Evolutionary conservation across 2,113 vertebrate genomes (phyloP).

Genomic region (Cryptomyrus ogoouensis): DNA sequence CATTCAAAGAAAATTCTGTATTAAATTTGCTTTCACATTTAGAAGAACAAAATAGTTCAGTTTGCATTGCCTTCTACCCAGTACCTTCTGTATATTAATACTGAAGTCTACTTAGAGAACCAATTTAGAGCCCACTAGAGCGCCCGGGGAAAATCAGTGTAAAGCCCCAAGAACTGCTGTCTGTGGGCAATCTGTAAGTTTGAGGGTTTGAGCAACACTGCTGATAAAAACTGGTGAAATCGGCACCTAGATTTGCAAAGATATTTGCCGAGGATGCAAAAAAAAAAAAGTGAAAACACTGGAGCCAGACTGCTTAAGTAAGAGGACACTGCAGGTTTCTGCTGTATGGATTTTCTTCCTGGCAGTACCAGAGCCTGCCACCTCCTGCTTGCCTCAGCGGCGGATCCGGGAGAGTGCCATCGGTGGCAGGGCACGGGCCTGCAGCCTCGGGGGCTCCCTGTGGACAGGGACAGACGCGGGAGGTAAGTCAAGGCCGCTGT

Average conservation of each 20-base stretch:
- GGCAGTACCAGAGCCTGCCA: neutral
- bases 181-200: neutral
- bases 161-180: neutral
- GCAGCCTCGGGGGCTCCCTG: conserved; percentile 37
- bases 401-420: neutral
- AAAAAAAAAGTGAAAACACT: neutral
- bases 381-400: neutral
- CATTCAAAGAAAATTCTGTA: neutral
- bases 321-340: neutral
- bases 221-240: neutral
- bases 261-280: neutral
- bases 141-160: neutral
- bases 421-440: neutral
- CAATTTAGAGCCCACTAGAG: neutral
- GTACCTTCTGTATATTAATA: neutral
- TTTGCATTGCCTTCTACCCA: neutral
- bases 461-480: conserved; percentile 61
- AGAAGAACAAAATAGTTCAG: neutral
- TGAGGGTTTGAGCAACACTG: neutral
- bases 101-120: neutral
- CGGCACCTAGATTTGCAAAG: neutral
- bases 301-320: neutral
- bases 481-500: conserved; percentile 65
- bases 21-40: neutral
- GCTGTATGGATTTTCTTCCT: neutral